These are phyloP conservation scores for Listronotus bonariensis DNA, from an alignment of 1,140 invertebrate genomes.

Conservation along the genomic window DNA sequence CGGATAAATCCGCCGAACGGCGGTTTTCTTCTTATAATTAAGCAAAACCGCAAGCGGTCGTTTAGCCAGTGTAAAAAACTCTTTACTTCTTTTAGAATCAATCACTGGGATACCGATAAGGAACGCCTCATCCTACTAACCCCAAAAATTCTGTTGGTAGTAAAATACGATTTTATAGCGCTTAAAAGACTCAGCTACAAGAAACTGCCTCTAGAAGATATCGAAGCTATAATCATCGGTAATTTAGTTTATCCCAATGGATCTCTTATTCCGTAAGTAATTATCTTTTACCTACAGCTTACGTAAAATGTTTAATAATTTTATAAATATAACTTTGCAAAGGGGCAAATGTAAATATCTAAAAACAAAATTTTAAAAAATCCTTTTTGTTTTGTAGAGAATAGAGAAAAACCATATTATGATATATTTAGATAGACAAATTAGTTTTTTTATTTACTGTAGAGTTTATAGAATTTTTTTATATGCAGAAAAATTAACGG, in stretches of 20 bases:
- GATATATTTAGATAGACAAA: background rate
- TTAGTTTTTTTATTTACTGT: slow-evolving; percentile 1
- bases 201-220: slow-evolving; percentile 66
- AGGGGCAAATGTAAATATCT: too few relatives aligned
- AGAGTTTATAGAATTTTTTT: slow-evolving; percentile 15
- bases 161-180: slow-evolving; percentile 86
- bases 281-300: too few relatives aligned
- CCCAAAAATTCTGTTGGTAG: slow-evolving; percentile 69
- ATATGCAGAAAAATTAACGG: slow-evolving; percentile 62
- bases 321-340: too few relatives aligned
- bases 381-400: too few relatives aligned
- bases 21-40: too few relatives aligned
- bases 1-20: too few relatives aligned
- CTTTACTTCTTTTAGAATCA: slow-evolving; percentile 66
- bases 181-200: slow-evolving; percentile 71
- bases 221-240: slow-evolving; percentile 74
- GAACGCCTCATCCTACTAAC: slow-evolving; percentile 78
- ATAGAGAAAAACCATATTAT: background rate
- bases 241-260: slow-evolving; percentile 77
- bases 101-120: slow-evolving; percentile 84
- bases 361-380: too few relatives aligned
- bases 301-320: too few relatives aligned
- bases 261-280: slow-evolving; percentile 81
- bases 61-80: slow-evolving; percentile 22
- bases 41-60: too few relatives aligned